These are phyloP conservation scores for Hozukius guyotensis DNA, from an alignment of 2,797 vertebrate species.

Conservation along the genomic window DNA sequence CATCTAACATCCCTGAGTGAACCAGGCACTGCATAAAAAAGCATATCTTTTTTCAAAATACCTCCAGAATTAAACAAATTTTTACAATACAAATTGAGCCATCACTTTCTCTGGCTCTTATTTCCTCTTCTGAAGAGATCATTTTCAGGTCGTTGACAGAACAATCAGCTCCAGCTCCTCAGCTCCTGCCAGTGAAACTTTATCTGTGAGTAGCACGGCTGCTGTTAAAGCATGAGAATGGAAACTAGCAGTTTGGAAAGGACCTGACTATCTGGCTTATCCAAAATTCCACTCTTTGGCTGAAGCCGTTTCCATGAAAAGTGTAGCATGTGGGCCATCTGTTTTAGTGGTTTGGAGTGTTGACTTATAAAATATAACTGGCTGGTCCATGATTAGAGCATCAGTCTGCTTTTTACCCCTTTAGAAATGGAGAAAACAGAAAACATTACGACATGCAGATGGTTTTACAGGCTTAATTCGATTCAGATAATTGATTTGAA, in stretches of 20 bases:
- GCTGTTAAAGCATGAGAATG: constrained; percentile 44
- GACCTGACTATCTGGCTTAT: constrained; percentile 41
- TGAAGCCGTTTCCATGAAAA: constrained; percentile 32
- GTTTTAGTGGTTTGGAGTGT: constrained; percentile 63
- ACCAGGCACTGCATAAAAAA: background rate
- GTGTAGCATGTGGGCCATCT: constrained; percentile 60
- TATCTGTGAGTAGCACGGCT: constrained; percentile 19
- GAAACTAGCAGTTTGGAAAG: constrained; percentile 41
- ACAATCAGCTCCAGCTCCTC: constrained; percentile 12
- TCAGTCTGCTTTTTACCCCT: background rate
- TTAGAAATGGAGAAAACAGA: background rate
- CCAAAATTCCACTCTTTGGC: constrained; percentile 57
- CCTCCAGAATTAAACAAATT: background rate
- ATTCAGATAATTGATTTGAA: background rate
- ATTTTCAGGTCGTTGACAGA: constrained; percentile 13
- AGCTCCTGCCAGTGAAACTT: constrained; percentile 35
- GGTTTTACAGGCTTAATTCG: background rate
- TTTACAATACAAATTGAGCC: background rate
- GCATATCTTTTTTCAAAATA: background rate
- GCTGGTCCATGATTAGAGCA: constrained; percentile 18
- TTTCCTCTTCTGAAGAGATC: background rate
- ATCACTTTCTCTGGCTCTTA: background rate
- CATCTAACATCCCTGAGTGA: background rate
- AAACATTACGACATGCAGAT: background rate
- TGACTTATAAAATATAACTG: constrained; percentile 61